Evolutionary conservation across 2,888 invertebrate species (phyloP), one percentile per base, ranked within the genome.

Genomic region (Drosophila mimica): DNA sequence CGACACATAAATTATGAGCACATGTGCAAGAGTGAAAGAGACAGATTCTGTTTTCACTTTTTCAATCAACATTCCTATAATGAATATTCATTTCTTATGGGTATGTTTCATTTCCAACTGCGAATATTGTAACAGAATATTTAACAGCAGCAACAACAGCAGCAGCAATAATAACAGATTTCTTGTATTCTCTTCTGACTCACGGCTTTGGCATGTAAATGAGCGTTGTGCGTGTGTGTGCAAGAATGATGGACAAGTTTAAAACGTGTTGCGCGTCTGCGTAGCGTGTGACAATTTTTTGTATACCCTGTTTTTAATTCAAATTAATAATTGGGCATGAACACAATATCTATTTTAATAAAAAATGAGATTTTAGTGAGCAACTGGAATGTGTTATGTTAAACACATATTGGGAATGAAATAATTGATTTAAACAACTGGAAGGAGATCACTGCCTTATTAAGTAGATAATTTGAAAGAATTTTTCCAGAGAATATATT

Each of bases 121-220:
- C 30, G 52, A 71, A 53, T 76, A 64, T 52, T 81, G 73, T 78
- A 78, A 81, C 78, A 81, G 57, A 66, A 79, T 75, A 56, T 66
- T 65, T 53, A 48, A 59, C 46, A 73, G 25, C 46, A 46, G 8
- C 20, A 46, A 7, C 13, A 46, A 4, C 46, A 7, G 20, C 13
- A 20, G 7, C 46, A 15, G 20, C 13, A 20, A 25, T 17, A 38
- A 61, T 28, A 49, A 56, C 61, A 53, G 58, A 63, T 63, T 71
- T 71, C 66, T 78, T 40, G 72, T 81, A 52, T 63, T 73, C 43
- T 77, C 59, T 63, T 69, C 72, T 86, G 85, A 89, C 83, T 86
- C 85, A 89, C 87, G 75, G 76, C 74, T 69, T 60, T 30, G 90
- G 88, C 78, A 90, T 89, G 86, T 88, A 86, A 89, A 89, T 89